Conservation (phyloP, 2,888 invertebrate species). For the Eudemis profundana region DNA sequence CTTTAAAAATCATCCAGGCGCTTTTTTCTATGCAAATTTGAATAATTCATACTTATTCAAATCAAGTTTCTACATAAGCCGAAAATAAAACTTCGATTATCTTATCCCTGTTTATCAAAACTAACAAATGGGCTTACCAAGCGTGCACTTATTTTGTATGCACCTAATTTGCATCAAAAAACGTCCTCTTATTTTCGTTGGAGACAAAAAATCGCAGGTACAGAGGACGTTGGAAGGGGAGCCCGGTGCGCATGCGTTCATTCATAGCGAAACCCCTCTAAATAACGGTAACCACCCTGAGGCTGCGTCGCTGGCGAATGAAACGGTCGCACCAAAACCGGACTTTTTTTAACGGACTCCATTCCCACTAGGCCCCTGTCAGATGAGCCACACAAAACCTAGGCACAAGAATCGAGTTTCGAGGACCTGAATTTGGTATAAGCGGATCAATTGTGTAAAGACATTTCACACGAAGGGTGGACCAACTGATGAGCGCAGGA, state of each 20-base stretch:
- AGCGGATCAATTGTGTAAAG: constrained; percentile 37
- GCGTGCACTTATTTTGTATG: constrained; percentile 45
- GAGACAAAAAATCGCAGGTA: constrained; percentile 52
- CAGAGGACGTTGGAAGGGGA: constrained; percentile 49
- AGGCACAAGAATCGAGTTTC: constrained; percentile 48
- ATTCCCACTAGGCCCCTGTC: constrained; percentile 12
- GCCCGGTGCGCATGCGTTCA: constrained; percentile 61
- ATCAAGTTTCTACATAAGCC: constrained; percentile 28
- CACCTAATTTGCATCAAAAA: constrained; percentile 51
- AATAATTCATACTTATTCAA: constrained; percentile 20
- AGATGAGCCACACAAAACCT: constrained; percentile 24
- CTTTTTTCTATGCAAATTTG: neutral
- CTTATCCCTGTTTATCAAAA: constrained; percentile 37
- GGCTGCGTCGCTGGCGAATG: constrained; percentile 60
- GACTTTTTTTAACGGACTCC: constrained; percentile 67
- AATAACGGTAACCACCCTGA: constrained; percentile 66
- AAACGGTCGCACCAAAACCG: constrained; percentile 61
- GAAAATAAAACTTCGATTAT: constrained; percentile 16
- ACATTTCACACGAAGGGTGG: constrained; percentile 38
- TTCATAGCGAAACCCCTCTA: constrained; percentile 64
- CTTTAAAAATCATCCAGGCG: neutral
- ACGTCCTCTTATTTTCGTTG: constrained; percentile 40
- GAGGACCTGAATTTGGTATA: constrained; percentile 52
- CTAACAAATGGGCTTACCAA: constrained; percentile 27
- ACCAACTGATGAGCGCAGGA: constrained; percentile 29